phyloP scores from a whole-genome alignment of 1,140 invertebrate species.

The Homarus americanus region DNA sequence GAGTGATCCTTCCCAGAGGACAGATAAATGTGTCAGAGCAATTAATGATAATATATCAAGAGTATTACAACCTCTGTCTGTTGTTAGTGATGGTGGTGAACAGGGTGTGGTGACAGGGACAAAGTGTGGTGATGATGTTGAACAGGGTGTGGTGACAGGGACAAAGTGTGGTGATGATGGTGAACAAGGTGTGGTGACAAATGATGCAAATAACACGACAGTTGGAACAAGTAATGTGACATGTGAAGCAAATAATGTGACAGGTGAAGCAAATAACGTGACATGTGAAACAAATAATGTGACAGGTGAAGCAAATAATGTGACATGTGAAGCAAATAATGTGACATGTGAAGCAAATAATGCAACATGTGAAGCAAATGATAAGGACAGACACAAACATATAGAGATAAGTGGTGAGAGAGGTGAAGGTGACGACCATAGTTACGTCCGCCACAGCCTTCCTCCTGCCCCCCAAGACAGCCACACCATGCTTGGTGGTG shows the following conservation, averaged over 20 bases:
- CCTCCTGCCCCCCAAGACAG: background rate
- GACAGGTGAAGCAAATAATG: background rate
- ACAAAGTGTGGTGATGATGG: background rate
- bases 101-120: background rate
- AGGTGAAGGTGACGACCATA: background rate
- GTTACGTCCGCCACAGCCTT: background rate
- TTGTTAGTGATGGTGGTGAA: background rate
- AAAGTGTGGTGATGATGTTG: background rate
- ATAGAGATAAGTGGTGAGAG: too few relatives aligned
- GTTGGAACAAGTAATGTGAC: background rate
- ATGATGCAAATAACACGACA: background rate
- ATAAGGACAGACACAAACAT: background rate
- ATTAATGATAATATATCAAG: background rate
- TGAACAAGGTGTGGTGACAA: background rate
- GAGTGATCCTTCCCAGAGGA: constrained; percentile 3
- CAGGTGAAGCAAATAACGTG: background rate
- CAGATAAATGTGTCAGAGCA: background rate
- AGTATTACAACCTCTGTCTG: background rate
- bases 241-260: background rate
- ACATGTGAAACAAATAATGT: background rate
- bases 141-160: background rate
- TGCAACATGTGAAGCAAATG: background rate
- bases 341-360: background rate
- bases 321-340: background rate
- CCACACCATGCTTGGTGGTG: constrained; percentile 36